Base-by-base conservation (phyloP, 2,113 vertebrate species). In the Myiagra hebetior region DNA sequence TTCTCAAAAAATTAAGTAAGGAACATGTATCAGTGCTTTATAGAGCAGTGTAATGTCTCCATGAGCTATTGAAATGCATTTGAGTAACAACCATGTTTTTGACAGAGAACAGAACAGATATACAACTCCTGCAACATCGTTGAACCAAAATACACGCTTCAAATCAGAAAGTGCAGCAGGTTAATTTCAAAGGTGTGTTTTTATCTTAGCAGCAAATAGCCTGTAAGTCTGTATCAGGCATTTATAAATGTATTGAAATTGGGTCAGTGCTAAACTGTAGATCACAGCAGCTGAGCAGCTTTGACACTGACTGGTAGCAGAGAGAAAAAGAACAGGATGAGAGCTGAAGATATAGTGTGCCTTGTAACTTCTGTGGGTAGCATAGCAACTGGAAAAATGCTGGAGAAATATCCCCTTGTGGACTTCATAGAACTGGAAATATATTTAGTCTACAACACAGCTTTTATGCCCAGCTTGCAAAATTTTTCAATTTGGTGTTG, bases 401-500 rank as follows among this genome's bases (percentile, higher is more conserved):
- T 63, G 46, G 59, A 96, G 91, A 96, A 95, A 97, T 96, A 98
- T 93, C 74, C 67, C 67, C 60, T 70, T 80, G 68, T 97, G 96
- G 93, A 46, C 68, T 90, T 95, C 91, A 85, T 28, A 79, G 83
- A 94, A 87, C 57, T 85, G 93, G 68, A 97, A 97, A 95, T 87
- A n/a, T 91, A 96, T 97, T 98, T 97, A 96, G 92, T 93, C 88
- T 87, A 47, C 64, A 94, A 62, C 79, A 94, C 5, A 95, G 89
- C 89, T 96, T 94, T 94, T 96, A 96, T 78, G 73, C 63, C 69
- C 92, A 93, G 86, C 77, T 96, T 97, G 84, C 95, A 95, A 94
- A 98, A 96, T 96, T 98, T 98, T 98, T 98, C 95, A 96, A 87
- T 98, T 98, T 97, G 95, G 93, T 97, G 84, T 96, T 95, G 81